phyloP scores from a whole-genome alignment of 1,140 invertebrate genomes.

The Gonatopus flavifemur region DNA sequence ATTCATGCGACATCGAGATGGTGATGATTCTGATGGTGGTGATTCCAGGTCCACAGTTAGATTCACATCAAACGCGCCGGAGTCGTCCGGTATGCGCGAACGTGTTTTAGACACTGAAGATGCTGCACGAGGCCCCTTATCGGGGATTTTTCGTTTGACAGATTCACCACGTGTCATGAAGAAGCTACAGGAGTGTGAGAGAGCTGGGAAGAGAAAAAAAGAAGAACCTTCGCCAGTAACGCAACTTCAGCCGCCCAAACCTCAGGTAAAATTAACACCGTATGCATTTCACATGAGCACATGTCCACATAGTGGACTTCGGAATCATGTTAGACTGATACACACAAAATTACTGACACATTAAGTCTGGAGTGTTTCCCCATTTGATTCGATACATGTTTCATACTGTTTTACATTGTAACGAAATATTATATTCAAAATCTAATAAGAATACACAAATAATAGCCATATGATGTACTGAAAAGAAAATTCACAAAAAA shows the following conservation, averaged over 20 bases:
- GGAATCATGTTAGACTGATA: no score
- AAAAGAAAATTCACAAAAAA: no score
- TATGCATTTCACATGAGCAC: no score
- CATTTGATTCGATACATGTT: no score
- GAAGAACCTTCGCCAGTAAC: constrained; percentile 63
- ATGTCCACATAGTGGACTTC: no score
- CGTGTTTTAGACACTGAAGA: constrained; percentile 87
- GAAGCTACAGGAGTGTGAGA: constrained; percentile 79
- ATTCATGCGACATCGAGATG: constrained; percentile 61
- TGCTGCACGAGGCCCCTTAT: constrained; percentile 82
- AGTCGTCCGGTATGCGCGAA: constrained; percentile 60
- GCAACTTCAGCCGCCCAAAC: constrained; percentile 60
- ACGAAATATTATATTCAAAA: no score
- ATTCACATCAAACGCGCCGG: constrained; percentile 46
- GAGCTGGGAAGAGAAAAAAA: constrained; percentile 72
- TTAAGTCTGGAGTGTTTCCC: no score
- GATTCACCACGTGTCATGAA: constrained; percentile 89
- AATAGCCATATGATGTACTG: no score
- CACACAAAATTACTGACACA: no score
- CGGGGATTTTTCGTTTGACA: constrained; percentile 84
- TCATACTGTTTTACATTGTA: no score
- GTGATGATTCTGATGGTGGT: constrained; percentile 55
- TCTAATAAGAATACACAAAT: no score
- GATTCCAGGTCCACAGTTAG: constrained; percentile 48
- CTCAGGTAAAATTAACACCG: constrained; percentile 39